Evolutionary conservation across 2,113 vertebrate genomes (phyloP), one percentile per base, ranked within the genome.

Genomic region (Osmerus eperlanus): DNA sequence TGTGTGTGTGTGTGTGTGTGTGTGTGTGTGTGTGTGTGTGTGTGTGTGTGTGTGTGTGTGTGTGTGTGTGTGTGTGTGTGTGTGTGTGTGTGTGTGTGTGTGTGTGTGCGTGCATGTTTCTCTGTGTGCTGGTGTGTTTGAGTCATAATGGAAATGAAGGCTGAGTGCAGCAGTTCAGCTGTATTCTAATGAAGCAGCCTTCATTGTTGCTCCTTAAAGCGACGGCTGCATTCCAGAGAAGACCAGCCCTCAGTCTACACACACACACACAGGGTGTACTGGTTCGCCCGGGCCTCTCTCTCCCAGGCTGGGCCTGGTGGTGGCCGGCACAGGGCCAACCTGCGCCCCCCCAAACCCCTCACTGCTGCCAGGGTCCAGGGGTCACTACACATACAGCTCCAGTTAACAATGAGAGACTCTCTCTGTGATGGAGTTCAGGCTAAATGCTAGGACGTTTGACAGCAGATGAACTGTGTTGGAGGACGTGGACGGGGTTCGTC

Each of bases 141-240:
- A 41, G 19, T 54, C 19, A 25, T 21, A n/a, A 19, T 9, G 54
- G 28, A 54, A 12, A n/a, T 25, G 7, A 23, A 41, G n/a, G 28
- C 18, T 25, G 19, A 23, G 15, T 21, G 15, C 59, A 19, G 70
- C 66, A 53, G 70, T 68, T 84, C 83, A 84, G 80, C 83, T 84
- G 78, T 84, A 84, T 84, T 84, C 83, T 82, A 84, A 84, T 84
- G 83, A 82, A 81, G 77, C 70, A 36, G 62, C 16, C 62, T 53
- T 53, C 73, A 80, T 84, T 84, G 83, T 82, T 80, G 28, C 59
- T 70, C 41, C 67, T 47, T 74, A 58, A 70, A 75, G 77, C 68
- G 32, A 23, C 12, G 61, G 72, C 65, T n/a, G 54, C 70, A 84
- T 82, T 81, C 83, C 72, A 71, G 25, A 25, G 68, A 66, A 51